Conservation (phyloP, 2,113 vertebrate species). For the Pelobates fuscus region DNA sequence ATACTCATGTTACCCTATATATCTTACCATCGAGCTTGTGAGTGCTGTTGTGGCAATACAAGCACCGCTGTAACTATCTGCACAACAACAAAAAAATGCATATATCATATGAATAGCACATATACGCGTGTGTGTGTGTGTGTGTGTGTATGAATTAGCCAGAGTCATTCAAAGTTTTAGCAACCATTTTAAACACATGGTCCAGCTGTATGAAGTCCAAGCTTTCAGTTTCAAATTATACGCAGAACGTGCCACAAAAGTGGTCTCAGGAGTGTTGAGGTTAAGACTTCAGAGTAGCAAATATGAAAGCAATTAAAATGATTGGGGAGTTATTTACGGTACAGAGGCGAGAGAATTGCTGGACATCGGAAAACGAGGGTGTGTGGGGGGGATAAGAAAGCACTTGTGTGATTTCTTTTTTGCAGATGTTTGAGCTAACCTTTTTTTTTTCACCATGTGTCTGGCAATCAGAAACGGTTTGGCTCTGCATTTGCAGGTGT, state of each 20-base stretch:
- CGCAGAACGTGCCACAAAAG: conserved; percentile 19
- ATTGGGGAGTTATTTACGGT: conserved; percentile 78
- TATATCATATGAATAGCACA: too few species aligned
- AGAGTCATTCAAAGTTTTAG: conserved; percentile 15
- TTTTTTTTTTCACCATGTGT: conserved; percentile 75
- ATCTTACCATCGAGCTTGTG: too few species aligned
- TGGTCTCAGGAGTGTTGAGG: conserved; percentile 48
- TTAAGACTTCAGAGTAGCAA: conserved; percentile 67
- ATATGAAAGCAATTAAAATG: conserved; percentile 84
- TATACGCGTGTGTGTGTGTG: too few species aligned
- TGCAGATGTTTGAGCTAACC: conserved; percentile 68
- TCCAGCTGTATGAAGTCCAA: conserved; percentile 16
- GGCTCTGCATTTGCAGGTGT: conserved; percentile 70
- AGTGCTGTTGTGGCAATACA: too few species aligned
- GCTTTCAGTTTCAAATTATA: not conserved
- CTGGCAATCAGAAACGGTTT: conserved; percentile 66
- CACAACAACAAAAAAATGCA: too few species aligned
- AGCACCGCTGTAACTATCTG: too few species aligned
- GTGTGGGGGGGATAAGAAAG: conserved; percentile 55
- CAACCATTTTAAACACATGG: conserved; percentile 8
- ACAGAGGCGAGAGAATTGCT: conserved; percentile 70
- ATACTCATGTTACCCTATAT: too few species aligned
- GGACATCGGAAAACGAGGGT: conserved; percentile 66
- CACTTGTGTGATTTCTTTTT: conserved; percentile 48
- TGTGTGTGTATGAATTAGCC: too few species aligned